Evolutionary conservation across 2,888 invertebrate species (phyloP).

Genomic region (Latheticus oryzae): DNA sequence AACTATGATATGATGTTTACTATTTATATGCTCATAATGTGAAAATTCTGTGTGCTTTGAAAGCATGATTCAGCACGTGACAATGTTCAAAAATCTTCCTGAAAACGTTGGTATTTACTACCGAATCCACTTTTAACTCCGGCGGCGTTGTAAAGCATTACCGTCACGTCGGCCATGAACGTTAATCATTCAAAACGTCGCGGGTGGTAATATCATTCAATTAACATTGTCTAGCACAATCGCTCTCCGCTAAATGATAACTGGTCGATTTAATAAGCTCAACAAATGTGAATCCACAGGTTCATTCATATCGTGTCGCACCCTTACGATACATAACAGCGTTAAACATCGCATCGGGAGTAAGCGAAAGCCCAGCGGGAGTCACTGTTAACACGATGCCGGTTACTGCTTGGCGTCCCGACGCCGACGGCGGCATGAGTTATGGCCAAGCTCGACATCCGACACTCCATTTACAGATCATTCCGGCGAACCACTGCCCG

Average conservation of each 20-base stretch:
- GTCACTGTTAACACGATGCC: conserved; percentile 57
- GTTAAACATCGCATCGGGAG: conserved; percentile 59
- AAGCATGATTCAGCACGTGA: too few species aligned
- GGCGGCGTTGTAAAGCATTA: conserved; percentile 28
- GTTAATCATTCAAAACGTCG: conserved; percentile 56
- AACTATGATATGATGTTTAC: too few species aligned
- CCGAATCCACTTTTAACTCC: conserved; percentile 11
- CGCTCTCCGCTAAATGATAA: conserved; percentile 52
- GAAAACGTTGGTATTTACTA: too few species aligned
- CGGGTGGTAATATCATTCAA: conserved; percentile 57
- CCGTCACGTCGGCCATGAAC: conserved; percentile 41
- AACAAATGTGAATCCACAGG: conserved; percentile 56
- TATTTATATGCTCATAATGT: too few species aligned
- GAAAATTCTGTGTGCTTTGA: too few species aligned
- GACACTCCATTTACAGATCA: conserved; percentile 72
- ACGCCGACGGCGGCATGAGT: conserved; percentile 65
- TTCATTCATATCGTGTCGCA: conserved; percentile 46
- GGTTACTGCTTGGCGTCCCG: conserved; percentile 60
- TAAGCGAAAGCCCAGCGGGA: conserved; percentile 59
- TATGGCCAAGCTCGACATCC: conserved; percentile 67
- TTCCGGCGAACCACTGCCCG: conserved; percentile 68
- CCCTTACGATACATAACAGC: conserved; percentile 51
- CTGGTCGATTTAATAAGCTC: conserved; percentile 51
- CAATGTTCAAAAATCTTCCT: too few species aligned
- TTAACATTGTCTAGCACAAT: conserved; percentile 57